phyloP scores from a whole-genome alignment of 2,797 vertebrate genomes.

The Lacerta agilis region DNA sequence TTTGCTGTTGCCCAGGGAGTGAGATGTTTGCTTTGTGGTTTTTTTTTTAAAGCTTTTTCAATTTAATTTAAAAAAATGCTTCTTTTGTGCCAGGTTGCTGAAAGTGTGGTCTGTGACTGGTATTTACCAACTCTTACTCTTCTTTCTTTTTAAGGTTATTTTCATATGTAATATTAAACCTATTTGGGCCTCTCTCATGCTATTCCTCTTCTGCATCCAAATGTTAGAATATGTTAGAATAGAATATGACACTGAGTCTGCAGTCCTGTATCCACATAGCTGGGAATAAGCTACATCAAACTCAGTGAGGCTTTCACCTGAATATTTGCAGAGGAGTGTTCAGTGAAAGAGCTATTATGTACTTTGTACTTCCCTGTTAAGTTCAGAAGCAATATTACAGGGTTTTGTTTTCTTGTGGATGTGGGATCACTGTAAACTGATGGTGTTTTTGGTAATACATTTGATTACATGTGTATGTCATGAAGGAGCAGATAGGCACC shows the following conservation, averaged over 20 bases:
- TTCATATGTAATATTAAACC: neutral
- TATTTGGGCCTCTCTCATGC: neutral
- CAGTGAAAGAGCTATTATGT: neutral
- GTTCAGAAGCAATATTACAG: neutral
- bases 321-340: neutral
- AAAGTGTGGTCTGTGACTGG: neutral
- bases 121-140: neutral
- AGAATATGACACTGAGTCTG: neutral
- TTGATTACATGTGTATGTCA: neutral
- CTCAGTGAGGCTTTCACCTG: too few relatives aligned
- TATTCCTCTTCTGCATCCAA: neutral
- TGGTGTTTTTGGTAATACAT: neutral
- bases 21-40: neutral
- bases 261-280: neutral
- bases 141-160: neutral
- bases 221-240: neutral
- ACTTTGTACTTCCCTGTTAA: neutral
- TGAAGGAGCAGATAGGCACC: neutral
- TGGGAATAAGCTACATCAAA: neutral
- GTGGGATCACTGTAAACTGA: neutral
- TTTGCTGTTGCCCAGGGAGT: neutral
- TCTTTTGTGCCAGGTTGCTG: neutral
- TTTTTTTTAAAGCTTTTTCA: neutral
- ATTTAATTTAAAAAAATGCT: neutral
- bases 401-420: neutral